Evolutionary conservation across 2,797 vertebrate species (phyloP).

Genomic region (Cygnus olor): DNA sequence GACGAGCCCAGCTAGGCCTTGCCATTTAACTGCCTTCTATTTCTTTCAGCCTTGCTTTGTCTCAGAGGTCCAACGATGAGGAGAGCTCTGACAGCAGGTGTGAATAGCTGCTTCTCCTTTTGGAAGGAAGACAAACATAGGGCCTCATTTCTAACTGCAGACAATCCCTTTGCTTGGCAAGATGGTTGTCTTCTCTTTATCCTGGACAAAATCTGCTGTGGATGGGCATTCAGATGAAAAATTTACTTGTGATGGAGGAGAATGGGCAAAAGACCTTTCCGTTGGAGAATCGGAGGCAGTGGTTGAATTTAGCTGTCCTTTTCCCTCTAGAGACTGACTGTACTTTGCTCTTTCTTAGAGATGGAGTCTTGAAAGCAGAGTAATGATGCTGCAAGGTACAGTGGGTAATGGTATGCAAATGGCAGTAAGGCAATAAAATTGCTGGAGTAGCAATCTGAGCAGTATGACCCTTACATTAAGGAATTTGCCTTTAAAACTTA

Average conservation of each 20-base stretch:
- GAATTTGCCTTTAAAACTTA: slow-evolving; percentile 12
- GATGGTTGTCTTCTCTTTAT: background rate
- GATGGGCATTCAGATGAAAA: background rate
- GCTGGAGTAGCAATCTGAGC: background rate
- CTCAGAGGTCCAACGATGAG: fast-evolving
- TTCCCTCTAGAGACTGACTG: background rate
- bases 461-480: background rate
- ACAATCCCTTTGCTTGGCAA: background rate
- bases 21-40: background rate
- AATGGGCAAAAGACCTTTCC: background rate
- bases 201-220: background rate
- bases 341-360: background rate
- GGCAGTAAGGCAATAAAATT: background rate
- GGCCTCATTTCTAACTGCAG: background rate
- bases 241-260: background rate
- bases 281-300: background rate
- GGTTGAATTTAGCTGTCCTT: background rate
- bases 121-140: background rate
- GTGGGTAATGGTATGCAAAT: background rate
- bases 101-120: background rate
- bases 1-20: background rate
- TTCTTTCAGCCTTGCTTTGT: background rate
- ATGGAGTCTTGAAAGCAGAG: background rate
- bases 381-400: background rate
- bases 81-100: background rate